These are phyloP conservation scores for Pampusana beccarii DNA, from an alignment of 2,113 vertebrate species.

Conservation along the genomic window DNA sequence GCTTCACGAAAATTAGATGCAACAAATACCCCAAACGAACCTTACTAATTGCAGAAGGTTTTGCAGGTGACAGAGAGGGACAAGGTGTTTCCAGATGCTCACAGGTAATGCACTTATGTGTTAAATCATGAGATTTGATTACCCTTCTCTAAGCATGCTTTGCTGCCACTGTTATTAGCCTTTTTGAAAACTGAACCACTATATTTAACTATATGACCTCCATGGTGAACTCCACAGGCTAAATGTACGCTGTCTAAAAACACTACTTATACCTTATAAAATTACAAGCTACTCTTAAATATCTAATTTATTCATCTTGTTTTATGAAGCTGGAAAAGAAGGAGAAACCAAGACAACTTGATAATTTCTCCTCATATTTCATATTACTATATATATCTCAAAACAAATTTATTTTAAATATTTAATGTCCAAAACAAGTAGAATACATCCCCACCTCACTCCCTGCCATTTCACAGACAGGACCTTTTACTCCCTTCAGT, in stretches of 20 bases:
- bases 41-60: slow-evolving; percentile 9
- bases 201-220: slow-evolving; percentile 29
- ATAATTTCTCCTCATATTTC: neutral
- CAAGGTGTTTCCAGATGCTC: neutral
- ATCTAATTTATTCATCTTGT: neutral
- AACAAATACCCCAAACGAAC: neutral
- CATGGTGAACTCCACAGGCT: neutral
- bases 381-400: neutral
- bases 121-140: slow-evolving; percentile 43
- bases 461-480: neutral
- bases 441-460: neutral
- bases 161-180: slow-evolving; percentile 25
- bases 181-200: slow-evolving; percentile 30
- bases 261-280: neutral
- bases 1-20: neutral
- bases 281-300: neutral
- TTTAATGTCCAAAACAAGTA: neutral
- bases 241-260: neutral
- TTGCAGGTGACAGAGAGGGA: slow-evolving; percentile 31
- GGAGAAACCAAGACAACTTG: neutral
- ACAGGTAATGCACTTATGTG: neutral
- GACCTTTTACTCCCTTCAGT: neutral
- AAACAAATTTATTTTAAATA: neutral
- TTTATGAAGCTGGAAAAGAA: neutral
- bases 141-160: neutral